phyloP scores from a whole-genome alignment of 2,888 invertebrate species.

The Minunthozetes semirufus region DNA sequence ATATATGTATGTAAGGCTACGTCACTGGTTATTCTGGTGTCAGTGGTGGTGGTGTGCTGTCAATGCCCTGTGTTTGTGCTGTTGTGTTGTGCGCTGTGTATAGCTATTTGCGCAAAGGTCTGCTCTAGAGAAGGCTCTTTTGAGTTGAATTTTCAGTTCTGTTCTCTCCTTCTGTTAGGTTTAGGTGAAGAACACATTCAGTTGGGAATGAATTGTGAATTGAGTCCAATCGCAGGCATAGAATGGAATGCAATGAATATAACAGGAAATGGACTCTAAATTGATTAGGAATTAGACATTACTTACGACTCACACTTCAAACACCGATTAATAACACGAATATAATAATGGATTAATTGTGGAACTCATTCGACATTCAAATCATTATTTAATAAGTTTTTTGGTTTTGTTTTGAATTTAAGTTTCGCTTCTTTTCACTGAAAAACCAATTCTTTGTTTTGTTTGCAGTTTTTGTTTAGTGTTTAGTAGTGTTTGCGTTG shows the following conservation, averaged over 20 bases:
- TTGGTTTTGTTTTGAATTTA: background rate
- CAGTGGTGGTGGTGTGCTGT: background rate
- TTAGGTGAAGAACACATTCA: conserved; percentile 14
- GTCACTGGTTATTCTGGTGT: background rate
- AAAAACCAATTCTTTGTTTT: background rate
- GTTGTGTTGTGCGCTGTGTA: background rate
- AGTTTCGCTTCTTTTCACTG: background rate
- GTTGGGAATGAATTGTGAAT: background rate
- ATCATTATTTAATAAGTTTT: background rate
- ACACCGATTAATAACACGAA: no score
- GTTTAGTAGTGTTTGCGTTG: no score
- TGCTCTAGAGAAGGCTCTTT: background rate
- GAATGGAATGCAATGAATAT: conserved; percentile 13
- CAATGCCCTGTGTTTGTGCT: background rate
- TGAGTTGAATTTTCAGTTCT: conserved; percentile 20
- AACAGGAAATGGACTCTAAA: conserved; percentile 24
- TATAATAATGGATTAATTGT: background rate
- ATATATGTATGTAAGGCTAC: background rate
- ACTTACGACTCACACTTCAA: background rate
- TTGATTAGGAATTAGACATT: conserved; percentile 16
- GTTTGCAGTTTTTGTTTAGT: background rate
- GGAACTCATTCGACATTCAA: background rate
- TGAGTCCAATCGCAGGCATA: conserved; percentile 2
- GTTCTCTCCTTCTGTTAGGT: background rate
- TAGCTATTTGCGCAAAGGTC: conserved; percentile 18